Base-by-base conservation (phyloP, 1,140 invertebrate species). In the Metaphire vulgaris region DNA sequence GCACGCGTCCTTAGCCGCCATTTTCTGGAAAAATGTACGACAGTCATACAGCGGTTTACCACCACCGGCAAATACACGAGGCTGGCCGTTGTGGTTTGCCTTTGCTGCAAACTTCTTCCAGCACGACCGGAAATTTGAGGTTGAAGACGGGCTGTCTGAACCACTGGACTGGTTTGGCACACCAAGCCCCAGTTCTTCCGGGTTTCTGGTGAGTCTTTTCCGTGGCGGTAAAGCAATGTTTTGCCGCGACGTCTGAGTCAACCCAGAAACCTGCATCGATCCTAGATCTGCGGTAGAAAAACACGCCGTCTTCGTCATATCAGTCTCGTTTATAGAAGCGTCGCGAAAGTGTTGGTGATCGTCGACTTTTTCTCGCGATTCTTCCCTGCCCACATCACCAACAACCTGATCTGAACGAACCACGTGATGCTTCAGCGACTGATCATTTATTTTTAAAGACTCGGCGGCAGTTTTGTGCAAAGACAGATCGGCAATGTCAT, bases 61-160 rank as follows among this genome's bases (percentile, higher is more conserved):
- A 12, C 31, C 41, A 0, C 31, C n/a, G 28, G 28, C n/a, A 30
- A 41, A 73, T 1, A 34, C 28, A 28, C 72, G 32, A n/a, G 72
- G 72, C 72, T 33, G 72, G 33, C 72, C 32, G 41, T 73, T 33
- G n/a, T 34, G 32, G 72, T 73, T 73, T 41, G 34, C 56, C 72
- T 73, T 73, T 33, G 72, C 72, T 41, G 31, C 41, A 41, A 73
- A 73, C 41, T 73, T 73, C 31, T 73, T 73, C 72, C 72, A 73
- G 28, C 33, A 73, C n/a, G 33, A 73, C 16, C 72, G 16, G 34
- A 73, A 73, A 73, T 73, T 73, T 29, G 72, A 56, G 15, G 72
- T 26, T 14, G 33, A 33, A 21, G 71, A 34, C 1, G 34, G 16
- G 2, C 29, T 33, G 33, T 31, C 28, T 0, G 72, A 73, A 29